These are phyloP conservation scores for Cydia strobilella DNA, from an alignment of 1,140 invertebrate species.

Conservation along the genomic window DNA sequence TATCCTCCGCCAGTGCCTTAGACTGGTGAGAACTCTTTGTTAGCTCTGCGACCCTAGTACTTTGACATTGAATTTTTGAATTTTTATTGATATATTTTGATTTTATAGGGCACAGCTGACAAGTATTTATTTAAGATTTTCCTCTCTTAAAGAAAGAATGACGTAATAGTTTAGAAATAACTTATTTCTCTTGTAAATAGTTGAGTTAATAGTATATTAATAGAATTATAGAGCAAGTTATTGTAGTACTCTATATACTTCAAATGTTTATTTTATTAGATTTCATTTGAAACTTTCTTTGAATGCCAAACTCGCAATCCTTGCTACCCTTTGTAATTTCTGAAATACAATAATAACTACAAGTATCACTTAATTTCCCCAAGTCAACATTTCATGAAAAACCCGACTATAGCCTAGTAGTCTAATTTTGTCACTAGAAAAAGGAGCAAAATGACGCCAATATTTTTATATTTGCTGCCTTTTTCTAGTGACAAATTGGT, in stretches of 20 bases:
- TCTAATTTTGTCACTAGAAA: too few relatives aligned
- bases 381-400: too few relatives aligned
- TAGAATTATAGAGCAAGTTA: constrained; percentile 22
- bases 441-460: too few relatives aligned
- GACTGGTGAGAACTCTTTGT: constrained; percentile 87
- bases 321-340: constrained; percentile 5
- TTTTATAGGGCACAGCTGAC: constrained; percentile 18
- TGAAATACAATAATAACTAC: background rate
- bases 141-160: background rate
- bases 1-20: constrained; percentile 96
- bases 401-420: too few relatives aligned
- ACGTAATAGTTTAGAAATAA: background rate
- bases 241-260: constrained; percentile 24
- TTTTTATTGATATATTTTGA: background rate
- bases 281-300: constrained; percentile 24
- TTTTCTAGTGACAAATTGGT: too few relatives aligned
- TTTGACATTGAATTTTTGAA: background rate
- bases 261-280: constrained; percentile 27
- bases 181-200: constrained; percentile 13
- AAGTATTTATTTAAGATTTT: constrained; percentile 9
- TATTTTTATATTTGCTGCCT: too few relatives aligned
- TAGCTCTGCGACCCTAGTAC: constrained; percentile 4
- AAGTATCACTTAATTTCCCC: background rate
- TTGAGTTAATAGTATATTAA: constrained; percentile 14
- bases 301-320: constrained; percentile 5